Base-by-base conservation (phyloP, 2,113 vertebrate genomes). In the Athene cunicularia region DNA sequence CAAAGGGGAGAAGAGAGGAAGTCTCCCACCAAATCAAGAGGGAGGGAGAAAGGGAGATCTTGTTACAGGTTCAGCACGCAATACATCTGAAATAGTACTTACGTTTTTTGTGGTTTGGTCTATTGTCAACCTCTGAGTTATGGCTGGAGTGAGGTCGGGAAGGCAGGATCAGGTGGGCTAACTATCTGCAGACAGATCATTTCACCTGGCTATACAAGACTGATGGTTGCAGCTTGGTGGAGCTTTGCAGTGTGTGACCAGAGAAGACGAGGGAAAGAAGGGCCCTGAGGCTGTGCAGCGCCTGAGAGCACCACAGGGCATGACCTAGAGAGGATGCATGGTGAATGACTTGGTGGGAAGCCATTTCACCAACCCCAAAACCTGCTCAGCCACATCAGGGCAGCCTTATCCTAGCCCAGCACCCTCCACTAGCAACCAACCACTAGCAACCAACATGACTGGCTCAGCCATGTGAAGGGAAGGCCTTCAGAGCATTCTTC, bases 71-170 rank as follows among this genome's bases (percentile, higher is more conserved):
- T 53, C 52, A 59, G 58, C 56, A 64, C 1, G 1, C 28, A 13
- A 17, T 15, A 21, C 4, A 6, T 58, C 73, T 88, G 85, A 74
- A 85, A 80, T 19, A 75, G 37, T 11, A 70, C 33, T 88, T 52
- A 23, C 0, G 0, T 27, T 56, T 56, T 84, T 75, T 1, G 2
- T 1, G 7, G 43, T 58, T 85, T 5, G 0, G 12, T 21, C 33
- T 72, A 17, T 33, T 72, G 19, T 49, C 35, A 9, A 20, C 17
- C 64, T 52, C 35, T 52, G 37, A 80, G 41, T 70, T 80, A 70
- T 2, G 11, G 62, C 14, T 59, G 89, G 55, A 33, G 30, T 2
- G 41, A 83, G 35, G 26, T 35, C 0, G 1, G 28, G 55, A 80
- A 50, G 41, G 55, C 33, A 59, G 50, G 55, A 47, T 32, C 67